These are phyloP conservation scores for Thecocarcelia acutangulata DNA, from an alignment of 2,888 invertebrate species.

Conservation along the genomic window DNA sequence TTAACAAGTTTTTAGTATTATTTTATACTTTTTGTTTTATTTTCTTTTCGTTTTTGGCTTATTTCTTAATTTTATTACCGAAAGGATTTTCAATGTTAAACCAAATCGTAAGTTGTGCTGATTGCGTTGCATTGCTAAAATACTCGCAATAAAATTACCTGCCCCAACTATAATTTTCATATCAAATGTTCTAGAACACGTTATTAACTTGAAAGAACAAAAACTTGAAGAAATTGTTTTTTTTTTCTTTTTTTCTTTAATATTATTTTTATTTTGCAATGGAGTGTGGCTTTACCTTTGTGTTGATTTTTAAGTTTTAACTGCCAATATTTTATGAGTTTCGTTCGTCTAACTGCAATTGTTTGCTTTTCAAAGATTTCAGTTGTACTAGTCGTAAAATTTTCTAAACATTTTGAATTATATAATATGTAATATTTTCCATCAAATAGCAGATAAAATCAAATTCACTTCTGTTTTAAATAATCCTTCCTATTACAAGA, in stretches of 20 bases:
- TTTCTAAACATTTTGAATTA: conserved; percentile 12
- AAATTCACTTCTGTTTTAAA: too few species aligned
- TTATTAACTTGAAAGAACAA: conserved; percentile 5
- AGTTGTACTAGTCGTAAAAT: conserved; percentile 35
- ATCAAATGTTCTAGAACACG: conserved; percentile 50
- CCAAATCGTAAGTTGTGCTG: conserved; percentile 39
- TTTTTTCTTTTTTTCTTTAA: neutral
- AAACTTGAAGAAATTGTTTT: neutral
- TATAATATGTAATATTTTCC: conserved; percentile 8
- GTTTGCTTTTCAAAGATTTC: conserved; percentile 24
- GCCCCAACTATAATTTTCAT: conserved; percentile 43
- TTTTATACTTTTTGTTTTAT: conserved; percentile 17
- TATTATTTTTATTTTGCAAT: conserved; percentile 36
- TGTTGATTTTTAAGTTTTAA: conserved; percentile 51
- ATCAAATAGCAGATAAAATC: neutral
- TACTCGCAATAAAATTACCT: conserved; percentile 50
- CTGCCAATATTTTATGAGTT: conserved; percentile 50
- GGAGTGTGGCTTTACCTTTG: conserved; percentile 13
- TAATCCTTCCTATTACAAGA: too few species aligned
- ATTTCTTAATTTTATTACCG: conserved; percentile 66
- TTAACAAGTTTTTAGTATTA: conserved; percentile 50
- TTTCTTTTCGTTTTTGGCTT: conserved; percentile 37
- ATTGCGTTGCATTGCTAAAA: conserved; percentile 28
- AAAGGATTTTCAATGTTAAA: conserved; percentile 60
- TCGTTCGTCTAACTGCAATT: conserved; percentile 37